Evolutionary conservation across 30 jellyfish, hydroid and myxozoan species (phyloP).

Genomic region (Pseudorhiza aurosa): DNA sequence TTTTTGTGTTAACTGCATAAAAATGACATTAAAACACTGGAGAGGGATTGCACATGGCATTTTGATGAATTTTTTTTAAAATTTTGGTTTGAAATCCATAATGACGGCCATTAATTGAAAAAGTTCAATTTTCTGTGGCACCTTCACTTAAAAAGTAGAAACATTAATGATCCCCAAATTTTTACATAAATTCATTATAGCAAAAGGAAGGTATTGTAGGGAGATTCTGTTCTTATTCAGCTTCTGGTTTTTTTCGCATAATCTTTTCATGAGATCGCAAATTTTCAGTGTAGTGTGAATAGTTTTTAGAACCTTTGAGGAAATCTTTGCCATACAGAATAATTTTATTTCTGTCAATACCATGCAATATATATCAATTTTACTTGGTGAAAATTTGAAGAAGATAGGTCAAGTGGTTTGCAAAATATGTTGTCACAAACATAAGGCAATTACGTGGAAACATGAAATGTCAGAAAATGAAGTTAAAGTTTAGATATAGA

Average conservation of each 20-base stretch:
- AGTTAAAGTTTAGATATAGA: neutral
- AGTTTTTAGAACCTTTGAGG: neutral
- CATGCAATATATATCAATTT: neutral
- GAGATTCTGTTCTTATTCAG: neutral
- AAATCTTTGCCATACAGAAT: neutral
- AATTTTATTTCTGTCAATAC: neutral
- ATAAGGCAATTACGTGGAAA: neutral
- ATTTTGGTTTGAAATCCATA: neutral
- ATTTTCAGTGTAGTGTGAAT: neutral
- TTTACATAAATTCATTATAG: neutral
- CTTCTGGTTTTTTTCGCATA: neutral
- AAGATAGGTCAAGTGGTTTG: neutral
- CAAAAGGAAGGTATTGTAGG: neutral
- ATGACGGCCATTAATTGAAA: slow-evolving; percentile 3
- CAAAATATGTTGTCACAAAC: neutral
- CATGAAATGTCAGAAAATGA: neutral
- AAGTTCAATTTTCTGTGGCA: neutral
- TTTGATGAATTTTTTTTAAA: neutral
- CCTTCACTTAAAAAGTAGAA: neutral
- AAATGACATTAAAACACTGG: no score
- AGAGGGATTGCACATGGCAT: no score
- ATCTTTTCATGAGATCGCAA: neutral
- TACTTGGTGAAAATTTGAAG: neutral
- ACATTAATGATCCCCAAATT: neutral
- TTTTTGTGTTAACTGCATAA: no score